These are phyloP conservation scores for Spea multiplicata DNA, from an alignment of 2,113 vertebrate species.

Conservation along the genomic window DNA sequence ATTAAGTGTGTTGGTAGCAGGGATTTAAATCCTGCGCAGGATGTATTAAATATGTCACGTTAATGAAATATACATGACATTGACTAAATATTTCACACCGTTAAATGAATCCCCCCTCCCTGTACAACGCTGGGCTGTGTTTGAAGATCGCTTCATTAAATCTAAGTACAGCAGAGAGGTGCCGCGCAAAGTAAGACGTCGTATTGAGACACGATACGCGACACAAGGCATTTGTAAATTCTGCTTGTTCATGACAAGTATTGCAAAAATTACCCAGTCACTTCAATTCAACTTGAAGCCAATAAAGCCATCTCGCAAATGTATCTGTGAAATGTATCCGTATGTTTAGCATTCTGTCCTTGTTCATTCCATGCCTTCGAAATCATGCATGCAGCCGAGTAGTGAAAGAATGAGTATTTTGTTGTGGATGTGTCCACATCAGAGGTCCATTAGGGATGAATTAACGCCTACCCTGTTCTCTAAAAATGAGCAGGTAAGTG, in stretches of 20 bases:
- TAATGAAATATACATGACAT: constrained; percentile 44
- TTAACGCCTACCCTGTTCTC: too few relatives aligned
- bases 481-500: too few relatives aligned
- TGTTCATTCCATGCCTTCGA: background rate
- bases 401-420: background rate
- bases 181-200: constrained; percentile 17
- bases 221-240: constrained; percentile 31
- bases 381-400: background rate
- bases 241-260: constrained; percentile 37
- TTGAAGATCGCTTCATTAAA: constrained; percentile 46
- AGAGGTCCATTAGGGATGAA: too few relatives aligned
- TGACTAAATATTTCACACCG: constrained; percentile 33
- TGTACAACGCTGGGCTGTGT: background rate
- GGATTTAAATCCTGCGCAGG: constrained; percentile 1
- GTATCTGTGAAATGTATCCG: background rate
- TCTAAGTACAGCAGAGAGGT: constrained; percentile 35
- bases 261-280: constrained; percentile 11
- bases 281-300: constrained; percentile 28
- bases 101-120: constrained; percentile 8
- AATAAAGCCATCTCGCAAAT: constrained; percentile 12
- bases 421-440: too few relatives aligned
- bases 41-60: constrained; percentile 41
- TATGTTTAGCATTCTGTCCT: background rate
- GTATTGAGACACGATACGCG: constrained; percentile 9
- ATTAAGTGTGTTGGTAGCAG: background rate